Conservation (phyloP, 2,113 vertebrate genomes). For the Echinops telfairi region DNA sequence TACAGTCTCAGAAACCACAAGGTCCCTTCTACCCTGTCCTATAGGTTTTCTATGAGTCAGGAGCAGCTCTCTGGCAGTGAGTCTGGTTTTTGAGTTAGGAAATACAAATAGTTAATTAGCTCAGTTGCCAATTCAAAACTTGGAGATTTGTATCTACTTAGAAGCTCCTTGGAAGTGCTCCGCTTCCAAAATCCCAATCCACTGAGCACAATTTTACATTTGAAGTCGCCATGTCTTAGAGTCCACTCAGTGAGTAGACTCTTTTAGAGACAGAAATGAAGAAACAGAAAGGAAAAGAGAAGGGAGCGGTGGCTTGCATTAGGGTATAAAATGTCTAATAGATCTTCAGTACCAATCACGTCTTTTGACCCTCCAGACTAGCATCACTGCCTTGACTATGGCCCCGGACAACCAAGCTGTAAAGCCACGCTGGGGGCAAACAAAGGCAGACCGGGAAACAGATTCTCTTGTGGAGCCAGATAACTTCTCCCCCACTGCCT, state of each 20-base stretch:
- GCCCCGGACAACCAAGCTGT: background rate
- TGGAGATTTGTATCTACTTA: background rate
- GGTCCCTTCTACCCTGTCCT: no score
- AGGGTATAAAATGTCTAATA: background rate
- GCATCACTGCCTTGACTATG: background rate
- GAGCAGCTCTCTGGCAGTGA: no score
- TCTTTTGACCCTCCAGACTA: background rate
- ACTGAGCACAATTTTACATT: background rate
- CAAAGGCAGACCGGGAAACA: background rate
- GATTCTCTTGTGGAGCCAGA: slow-evolving; percentile 45
- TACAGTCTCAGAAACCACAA: no score
- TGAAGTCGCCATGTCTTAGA: background rate
- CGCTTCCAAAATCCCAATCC: background rate
- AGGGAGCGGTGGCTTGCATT: background rate
- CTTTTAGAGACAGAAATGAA: slow-evolving; percentile 29
- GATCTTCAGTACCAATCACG: background rate
- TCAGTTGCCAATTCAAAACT: background rate
- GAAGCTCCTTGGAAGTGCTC: background rate
- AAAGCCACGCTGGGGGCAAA: slow-evolving; percentile 33
- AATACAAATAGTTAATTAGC: background rate
- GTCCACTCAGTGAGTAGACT: background rate
- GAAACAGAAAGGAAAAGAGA: background rate
- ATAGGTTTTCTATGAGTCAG: no score
- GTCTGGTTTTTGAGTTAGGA: no score
- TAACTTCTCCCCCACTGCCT: slow-evolving; percentile 67